phyloP scores from a whole-genome alignment of 2,888 invertebrate species.

The Eueremaeus valkanovi region DNA sequence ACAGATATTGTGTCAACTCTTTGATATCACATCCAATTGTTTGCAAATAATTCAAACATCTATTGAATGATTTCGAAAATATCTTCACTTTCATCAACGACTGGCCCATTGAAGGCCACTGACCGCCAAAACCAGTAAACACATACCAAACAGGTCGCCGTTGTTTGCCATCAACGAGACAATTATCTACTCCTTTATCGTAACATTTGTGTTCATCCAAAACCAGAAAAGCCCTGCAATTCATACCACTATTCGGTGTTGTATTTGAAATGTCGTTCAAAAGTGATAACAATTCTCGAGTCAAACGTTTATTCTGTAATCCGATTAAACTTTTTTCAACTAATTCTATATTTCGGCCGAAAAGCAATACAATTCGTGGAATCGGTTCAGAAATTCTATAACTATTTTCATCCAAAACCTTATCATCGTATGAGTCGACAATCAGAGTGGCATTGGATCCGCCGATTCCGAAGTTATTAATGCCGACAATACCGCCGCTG shows the following conservation, averaged over 20 bases:
- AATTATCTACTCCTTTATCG: not conserved
- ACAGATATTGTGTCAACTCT: conserved; percentile 86
- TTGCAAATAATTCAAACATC: conserved; percentile 18
- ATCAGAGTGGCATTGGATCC: conserved; percentile 53
- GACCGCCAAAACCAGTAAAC: conserved; percentile 67
- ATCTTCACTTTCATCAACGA: not conserved
- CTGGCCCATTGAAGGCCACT: conserved; percentile 27
- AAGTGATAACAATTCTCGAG: conserved; percentile 66
- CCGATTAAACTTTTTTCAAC: conserved; percentile 62
- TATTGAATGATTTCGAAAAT: conserved; percentile 16
- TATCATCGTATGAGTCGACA: conserved; percentile 47
- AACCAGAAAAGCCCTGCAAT: conserved; percentile 61
- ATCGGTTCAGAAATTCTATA: conserved; percentile 50
- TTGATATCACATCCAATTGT: conserved; percentile 13
- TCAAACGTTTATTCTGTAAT: conserved; percentile 55
- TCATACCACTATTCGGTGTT: conserved; percentile 25
- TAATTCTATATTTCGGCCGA: conserved; percentile 78
- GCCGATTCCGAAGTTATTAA: conserved; percentile 60
- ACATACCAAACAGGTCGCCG: conserved; percentile 85
- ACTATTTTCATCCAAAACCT: conserved; percentile 44
- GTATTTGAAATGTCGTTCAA: conserved; percentile 68
- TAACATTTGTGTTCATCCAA: not conserved
- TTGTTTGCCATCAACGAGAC: conserved; percentile 45
- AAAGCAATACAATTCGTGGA: conserved; percentile 68
- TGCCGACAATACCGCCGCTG: conserved; percentile 54